These are phyloP conservation scores for Pseudomyrmex dendroicus DNA, from an alignment of 1,140 invertebrate genomes.

Conservation along the genomic window DNA sequence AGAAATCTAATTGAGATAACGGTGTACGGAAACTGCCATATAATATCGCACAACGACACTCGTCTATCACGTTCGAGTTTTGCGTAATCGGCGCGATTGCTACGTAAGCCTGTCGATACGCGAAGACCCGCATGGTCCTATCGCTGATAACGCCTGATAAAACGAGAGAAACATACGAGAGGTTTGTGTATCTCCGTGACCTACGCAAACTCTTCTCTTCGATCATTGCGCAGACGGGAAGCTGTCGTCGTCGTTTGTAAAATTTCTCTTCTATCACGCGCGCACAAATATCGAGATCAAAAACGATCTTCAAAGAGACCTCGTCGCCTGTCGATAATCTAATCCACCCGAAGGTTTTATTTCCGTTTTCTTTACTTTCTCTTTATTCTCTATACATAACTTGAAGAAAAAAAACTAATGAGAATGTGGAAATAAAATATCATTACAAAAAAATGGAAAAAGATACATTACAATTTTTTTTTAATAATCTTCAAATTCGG, in stretches of 20 bases:
- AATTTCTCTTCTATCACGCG: constrained; percentile 21
- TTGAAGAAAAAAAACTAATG: background rate
- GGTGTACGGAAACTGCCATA: no score
- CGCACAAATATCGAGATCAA: background rate
- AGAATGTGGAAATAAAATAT: no score
- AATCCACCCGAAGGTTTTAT: no score
- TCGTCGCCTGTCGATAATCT: no score
- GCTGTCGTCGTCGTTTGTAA: constrained; percentile 19
- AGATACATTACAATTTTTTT: no score
- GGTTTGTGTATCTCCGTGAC: constrained; percentile 41
- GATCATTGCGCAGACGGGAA: background rate
- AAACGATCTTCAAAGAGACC: background rate
- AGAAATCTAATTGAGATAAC: constrained; percentile 40
- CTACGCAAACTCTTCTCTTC: constrained; percentile 23
- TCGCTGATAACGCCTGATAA: constrained; percentile 41
- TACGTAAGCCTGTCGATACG: constrained; percentile 45
- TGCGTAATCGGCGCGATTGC: background rate
- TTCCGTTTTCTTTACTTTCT: background rate
- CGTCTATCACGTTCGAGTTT: background rate
- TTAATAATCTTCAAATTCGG: no score
- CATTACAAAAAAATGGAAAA: no score
- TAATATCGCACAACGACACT: background rate
- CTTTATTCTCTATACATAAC: no score
- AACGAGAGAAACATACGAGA: constrained; percentile 13
- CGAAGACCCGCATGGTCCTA: constrained; percentile 45